Conservation (phyloP, 30 jellyfish, hydroid and myxozoan species). For the Hydractinia echinata region DNA sequence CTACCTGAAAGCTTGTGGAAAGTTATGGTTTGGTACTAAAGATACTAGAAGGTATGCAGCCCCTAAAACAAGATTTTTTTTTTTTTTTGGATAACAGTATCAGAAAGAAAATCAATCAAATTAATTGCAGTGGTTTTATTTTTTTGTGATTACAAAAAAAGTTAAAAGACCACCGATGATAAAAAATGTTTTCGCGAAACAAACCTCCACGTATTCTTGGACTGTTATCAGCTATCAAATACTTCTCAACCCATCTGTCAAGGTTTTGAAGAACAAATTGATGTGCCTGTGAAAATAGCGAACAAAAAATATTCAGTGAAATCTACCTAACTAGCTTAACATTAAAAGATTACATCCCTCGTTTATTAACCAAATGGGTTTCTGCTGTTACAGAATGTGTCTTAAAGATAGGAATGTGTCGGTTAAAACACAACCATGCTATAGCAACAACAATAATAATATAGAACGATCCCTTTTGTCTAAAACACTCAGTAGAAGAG, state of each 20-base stretch:
- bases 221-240: slow-evolving; percentile 61
- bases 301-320: too few species aligned
- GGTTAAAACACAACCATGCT: too few species aligned
- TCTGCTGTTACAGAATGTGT: too few species aligned
- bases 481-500: too few species aligned
- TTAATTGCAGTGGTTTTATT: neutral
- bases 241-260: slow-evolving; percentile 91
- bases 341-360: too few species aligned
- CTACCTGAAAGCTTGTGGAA: slow-evolving; percentile 95
- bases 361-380: too few species aligned
- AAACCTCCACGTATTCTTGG: slow-evolving; percentile 87
- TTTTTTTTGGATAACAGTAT: neutral
- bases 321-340: too few species aligned
- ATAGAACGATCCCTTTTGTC: too few species aligned
- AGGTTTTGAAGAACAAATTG: slow-evolving; percentile 69
- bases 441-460: too few species aligned
- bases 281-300: slow-evolving; percentile 53
- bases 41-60: slow-evolving; percentile 83
- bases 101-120: neutral
- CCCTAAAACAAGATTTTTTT: slow-evolving; percentile 29
- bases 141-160: neutral
- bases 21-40: slow-evolving; percentile 76
- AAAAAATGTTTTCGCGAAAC: neutral
- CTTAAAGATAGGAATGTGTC: too few species aligned
- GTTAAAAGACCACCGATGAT: neutral